Conservation (phyloP, 2,888 invertebrate species). For the Trichogramma dendrolimi region DNA sequence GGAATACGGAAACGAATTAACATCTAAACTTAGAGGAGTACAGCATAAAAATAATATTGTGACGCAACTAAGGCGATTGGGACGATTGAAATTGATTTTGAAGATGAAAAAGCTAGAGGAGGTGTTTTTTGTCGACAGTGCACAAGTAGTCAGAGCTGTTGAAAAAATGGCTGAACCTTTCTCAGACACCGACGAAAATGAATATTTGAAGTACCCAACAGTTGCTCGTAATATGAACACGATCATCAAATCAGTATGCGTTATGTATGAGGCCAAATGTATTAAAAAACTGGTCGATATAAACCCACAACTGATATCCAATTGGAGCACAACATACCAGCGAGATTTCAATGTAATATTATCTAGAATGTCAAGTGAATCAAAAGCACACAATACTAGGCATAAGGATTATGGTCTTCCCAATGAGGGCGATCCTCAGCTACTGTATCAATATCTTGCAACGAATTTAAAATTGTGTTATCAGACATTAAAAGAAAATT, state of each 20-base stretch:
- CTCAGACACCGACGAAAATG: background rate
- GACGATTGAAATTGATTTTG: background rate
- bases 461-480: background rate
- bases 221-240: background rate
- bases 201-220: background rate
- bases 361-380: background rate
- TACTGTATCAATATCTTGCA: background rate
- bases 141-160: background rate
- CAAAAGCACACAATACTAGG: background rate
- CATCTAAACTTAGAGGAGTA: background rate
- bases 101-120: background rate
- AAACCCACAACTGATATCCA: too few relatives aligned
- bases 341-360: background rate
- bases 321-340: too few relatives aligned
- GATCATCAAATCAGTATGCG: background rate
- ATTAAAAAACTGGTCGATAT: background rate
- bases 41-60: background rate
- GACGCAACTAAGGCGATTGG: background rate
- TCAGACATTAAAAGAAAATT: background rate
- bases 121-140: background rate
- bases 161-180: background rate
- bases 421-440: background rate
- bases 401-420: background rate
- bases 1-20: background rate
- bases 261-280: background rate